phyloP scores from a whole-genome alignment of 2,888 invertebrate genomes.

The Calephelis perditalis region DNA sequence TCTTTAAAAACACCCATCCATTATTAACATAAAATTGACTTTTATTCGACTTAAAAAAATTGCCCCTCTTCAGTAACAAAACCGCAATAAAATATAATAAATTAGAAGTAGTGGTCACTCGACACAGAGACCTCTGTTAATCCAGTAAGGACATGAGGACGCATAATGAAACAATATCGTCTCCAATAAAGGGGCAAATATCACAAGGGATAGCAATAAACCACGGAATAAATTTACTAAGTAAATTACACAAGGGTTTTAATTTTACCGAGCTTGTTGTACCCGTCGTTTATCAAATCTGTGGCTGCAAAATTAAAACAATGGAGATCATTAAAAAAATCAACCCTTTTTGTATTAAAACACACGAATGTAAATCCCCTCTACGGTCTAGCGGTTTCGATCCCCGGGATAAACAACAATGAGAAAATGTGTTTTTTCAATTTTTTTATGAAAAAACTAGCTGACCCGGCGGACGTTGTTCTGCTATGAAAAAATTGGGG shows the following conservation, averaged over 20 bases:
- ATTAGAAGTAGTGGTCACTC: slow-evolving; percentile 15
- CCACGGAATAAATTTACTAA: slow-evolving; percentile 49
- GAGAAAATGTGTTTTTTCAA: too few relatives aligned
- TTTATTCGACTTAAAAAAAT: neutral
- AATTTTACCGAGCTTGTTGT: slow-evolving; percentile 44
- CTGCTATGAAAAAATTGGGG: too few relatives aligned
- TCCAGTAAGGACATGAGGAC: slow-evolving; percentile 30
- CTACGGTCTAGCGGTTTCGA: too few relatives aligned
- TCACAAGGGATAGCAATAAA: slow-evolving; percentile 41
- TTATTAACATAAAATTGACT: neutral
- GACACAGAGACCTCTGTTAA: slow-evolving; percentile 27
- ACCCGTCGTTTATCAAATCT: slow-evolving; percentile 41
- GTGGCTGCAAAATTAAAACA: slow-evolving; percentile 13
- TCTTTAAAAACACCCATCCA: neutral
- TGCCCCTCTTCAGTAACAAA: neutral
- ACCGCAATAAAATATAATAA: slow-evolving; percentile 13
- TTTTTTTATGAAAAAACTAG: too few relatives aligned
- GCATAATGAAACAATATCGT: slow-evolving; percentile 49
- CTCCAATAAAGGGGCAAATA: slow-evolving; percentile 49
- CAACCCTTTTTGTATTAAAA: slow-evolving; percentile 4
- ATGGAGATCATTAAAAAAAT: slow-evolving; percentile 6
- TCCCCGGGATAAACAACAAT: too few relatives aligned
- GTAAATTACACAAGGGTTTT: slow-evolving; percentile 55
- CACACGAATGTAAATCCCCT: too few relatives aligned
- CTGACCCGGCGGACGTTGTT: too few relatives aligned